phyloP scores from a whole-genome alignment of 2,888 invertebrate genomes.

The Podabrus alpinus region DNA sequence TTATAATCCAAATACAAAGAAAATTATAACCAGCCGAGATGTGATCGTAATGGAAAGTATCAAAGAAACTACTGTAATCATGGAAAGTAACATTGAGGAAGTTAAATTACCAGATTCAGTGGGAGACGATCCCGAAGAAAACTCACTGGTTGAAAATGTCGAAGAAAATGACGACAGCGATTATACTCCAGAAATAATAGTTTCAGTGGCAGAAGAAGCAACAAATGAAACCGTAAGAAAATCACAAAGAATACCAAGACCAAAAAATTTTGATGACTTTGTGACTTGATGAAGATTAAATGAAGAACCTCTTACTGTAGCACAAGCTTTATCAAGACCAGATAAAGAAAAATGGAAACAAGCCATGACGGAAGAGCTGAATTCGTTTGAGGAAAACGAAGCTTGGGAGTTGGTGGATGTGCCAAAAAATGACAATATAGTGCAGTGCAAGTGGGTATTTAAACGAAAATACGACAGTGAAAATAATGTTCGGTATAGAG shows the following conservation, averaged over 20 bases:
- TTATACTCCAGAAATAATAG: background rate
- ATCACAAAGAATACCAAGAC: background rate
- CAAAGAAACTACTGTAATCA: background rate
- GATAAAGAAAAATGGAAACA: background rate
- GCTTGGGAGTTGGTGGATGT: constrained; percentile 38
- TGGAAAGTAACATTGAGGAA: background rate
- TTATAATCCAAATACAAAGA: background rate
- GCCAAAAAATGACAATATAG: constrained; percentile 34
- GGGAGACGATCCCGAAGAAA: background rate
- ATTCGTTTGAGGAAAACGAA: constrained; percentile 40
- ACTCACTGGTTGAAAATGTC: background rate
- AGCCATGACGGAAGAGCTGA: constrained; percentile 41
- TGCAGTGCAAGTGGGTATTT: constrained; percentile 43
- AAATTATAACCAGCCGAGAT: background rate
- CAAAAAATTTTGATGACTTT: background rate
- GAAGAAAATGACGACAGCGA: background rate
- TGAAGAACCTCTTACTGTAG: background rate
- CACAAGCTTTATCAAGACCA: background rate
- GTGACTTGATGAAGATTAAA: background rate
- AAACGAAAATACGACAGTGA: constrained; percentile 38
- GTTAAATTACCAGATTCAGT: background rate
- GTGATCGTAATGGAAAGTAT: background rate
- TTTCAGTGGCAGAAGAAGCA: background rate
- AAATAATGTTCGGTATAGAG: constrained; percentile 32
- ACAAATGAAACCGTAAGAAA: background rate